Percentiles rank a stretch among this genome's conserved stretches.
phyloP scores from a whole-genome alignment of 1,140 invertebrate species.

The Heliconius hermathena region DNA sequence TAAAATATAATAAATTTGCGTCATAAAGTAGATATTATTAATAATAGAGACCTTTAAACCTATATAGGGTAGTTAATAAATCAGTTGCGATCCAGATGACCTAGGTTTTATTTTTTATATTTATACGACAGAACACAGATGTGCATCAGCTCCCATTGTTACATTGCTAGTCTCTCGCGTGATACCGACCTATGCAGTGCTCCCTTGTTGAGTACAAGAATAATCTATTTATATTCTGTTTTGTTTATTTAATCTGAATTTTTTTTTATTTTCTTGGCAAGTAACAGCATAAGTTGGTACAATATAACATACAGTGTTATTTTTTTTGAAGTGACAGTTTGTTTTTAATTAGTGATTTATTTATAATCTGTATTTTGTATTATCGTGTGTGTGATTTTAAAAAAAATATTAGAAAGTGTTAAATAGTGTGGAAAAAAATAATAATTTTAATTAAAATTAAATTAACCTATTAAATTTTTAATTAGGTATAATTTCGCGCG shows the following conservation, averaged over 20 bases:
- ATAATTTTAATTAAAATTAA: too few relatives aligned
- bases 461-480: too few relatives aligned
- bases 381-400: too few relatives aligned
- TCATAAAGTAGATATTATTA: neutral
- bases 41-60: neutral
- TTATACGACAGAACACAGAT: constrained; percentile 22
- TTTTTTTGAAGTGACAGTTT: neutral
- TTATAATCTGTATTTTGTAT: too few relatives aligned
- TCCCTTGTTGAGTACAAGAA: constrained; percentile 13
- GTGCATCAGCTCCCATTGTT: constrained; percentile 7
- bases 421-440: too few relatives aligned
- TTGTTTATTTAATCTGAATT: constrained; percentile 11
- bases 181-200: constrained; percentile 32
- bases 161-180: constrained; percentile 28
- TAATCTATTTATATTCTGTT: constrained; percentile 18
- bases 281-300: neutral
- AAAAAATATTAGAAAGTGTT: too few relatives aligned
- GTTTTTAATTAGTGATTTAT: too few relatives aligned
- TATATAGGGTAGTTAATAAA: neutral
- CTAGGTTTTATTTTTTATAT: constrained; percentile 33
- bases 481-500: neutral
- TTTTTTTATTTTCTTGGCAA: neutral
- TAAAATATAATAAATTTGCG: neutral
- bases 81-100: constrained; percentile 16
- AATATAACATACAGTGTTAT: neutral